phyloP scores from a whole-genome alignment of 2,888 invertebrate species.

The Agonopterix heracliana region DNA sequence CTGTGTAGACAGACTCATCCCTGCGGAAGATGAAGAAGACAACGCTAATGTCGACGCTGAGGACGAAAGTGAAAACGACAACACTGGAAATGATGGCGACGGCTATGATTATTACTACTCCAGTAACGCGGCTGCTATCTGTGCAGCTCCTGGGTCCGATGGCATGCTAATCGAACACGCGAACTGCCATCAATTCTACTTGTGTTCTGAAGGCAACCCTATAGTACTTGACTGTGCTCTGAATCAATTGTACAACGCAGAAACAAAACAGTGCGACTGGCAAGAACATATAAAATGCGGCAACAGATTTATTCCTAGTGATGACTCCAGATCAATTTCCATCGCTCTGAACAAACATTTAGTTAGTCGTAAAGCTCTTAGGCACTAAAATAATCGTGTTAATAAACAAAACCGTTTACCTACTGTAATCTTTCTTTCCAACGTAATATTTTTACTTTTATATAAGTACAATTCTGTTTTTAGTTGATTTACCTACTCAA shows the following conservation, averaged over 20 bases:
- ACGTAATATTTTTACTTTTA: too few relatives aligned
- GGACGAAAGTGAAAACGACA: conserved; percentile 5
- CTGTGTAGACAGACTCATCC: not conserved
- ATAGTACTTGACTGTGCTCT: conserved; percentile 23
- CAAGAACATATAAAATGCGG: conserved; percentile 32
- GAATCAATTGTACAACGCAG: conserved; percentile 28
- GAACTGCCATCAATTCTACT: conserved; percentile 38
- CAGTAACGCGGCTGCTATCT: conserved; percentile 28
- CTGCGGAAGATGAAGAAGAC: conserved; percentile 1
- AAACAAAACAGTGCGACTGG: conserved; percentile 34
- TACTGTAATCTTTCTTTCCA: too few relatives aligned
- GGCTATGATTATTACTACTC: conserved; percentile 5
- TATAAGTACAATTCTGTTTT: too few relatives aligned
- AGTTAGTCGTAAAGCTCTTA: too few relatives aligned
- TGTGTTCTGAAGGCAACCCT: conserved; percentile 27
- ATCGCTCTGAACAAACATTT: too few relatives aligned
- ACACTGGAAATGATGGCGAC: conserved; percentile 3
- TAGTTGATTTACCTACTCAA: too few relatives aligned
- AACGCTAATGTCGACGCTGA: conserved; percentile 1
- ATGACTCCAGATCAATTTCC: not conserved
- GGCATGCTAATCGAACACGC: conserved; percentile 33
- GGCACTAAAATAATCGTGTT: too few relatives aligned
- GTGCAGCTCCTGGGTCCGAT: conserved; percentile 26
- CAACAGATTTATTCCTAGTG: conserved; percentile 23
- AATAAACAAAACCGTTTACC: too few relatives aligned